Evolutionary conservation across 2,888 invertebrate species (phyloP), one percentile per base, ranked within the genome.

Genomic region (Eristalis intricaria): DNA sequence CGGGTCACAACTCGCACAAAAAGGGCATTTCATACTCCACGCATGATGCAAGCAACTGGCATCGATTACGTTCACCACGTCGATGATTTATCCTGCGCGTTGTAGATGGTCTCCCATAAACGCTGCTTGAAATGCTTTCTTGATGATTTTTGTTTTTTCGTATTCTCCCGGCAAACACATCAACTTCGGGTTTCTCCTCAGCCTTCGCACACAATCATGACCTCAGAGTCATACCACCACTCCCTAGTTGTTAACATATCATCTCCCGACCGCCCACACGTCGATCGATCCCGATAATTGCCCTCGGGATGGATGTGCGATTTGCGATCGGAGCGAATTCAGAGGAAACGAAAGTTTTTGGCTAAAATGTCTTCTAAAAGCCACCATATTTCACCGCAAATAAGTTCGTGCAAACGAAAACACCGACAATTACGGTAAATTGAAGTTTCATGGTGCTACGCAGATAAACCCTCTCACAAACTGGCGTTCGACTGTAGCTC

Each of bases 361-460:
- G 79, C 78, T 66, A 75, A 82, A 83, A 84, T 76, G 75, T 83
- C 83, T 76, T 83, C 86, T 83, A 78, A 83, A 84, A 83, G 84
- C 26, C 66, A 71, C 35, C 86, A 84, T 87, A 87, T 79, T 87
- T 87, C 78, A 87, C 83, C 75, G 74, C 84, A 69, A 75, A 81
- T 75, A 71, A 84, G 78, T 83, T 87, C 83, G 83, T 83, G 86
- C 86, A 79, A 70, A 76, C 64, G 50, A 50, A n/a, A 70, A 69
- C 64, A 66, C 86, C 75, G 56, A 71, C 75, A 83, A 87, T 87
- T 87, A 84, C 83, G 50, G 63, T 64, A 79, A 75, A 75, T 64
- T 69, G 75, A 69, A 81, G 69, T 75, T 81, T 81, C 81, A 64
- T 81, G 32, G 26, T 26, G 74, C 60, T 66, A 80, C 73, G 73